phyloP scores from a whole-genome alignment of 2,797 vertebrate genomes.

The Muscicapa comitata region DNA sequence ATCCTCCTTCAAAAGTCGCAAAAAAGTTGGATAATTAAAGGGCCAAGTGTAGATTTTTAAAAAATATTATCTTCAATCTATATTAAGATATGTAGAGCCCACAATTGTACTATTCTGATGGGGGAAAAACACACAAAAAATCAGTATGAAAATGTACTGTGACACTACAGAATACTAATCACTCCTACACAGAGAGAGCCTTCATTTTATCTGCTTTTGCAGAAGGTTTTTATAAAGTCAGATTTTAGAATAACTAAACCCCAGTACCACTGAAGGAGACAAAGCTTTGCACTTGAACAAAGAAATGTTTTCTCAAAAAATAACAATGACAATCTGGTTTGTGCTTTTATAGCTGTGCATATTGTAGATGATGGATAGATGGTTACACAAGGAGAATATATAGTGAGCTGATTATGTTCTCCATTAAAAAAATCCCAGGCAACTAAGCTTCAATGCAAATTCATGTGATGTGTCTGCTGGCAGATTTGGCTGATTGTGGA shows the following conservation, averaged over 20 bases:
- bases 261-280: slow-evolving; percentile 57
- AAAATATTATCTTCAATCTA: slow-evolving; percentile 63
- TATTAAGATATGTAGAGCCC: slow-evolving; percentile 70
- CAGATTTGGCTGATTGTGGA: neutral
- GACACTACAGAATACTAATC: slow-evolving; percentile 70
- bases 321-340: slow-evolving; percentile 47
- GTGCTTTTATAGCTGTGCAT: slow-evolving; percentile 51
- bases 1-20: slow-evolving; percentile 51
- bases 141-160: slow-evolving; percentile 68
- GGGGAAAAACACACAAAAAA: slow-evolving; percentile 67
- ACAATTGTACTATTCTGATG: slow-evolving; percentile 74
- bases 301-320: slow-evolving; percentile 61
- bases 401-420: slow-evolving; percentile 21
- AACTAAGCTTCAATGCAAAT: slow-evolving; percentile 11
- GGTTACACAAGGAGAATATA: slow-evolving; percentile 44
- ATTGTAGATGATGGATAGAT: slow-evolving; percentile 55
- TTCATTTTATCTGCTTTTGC: slow-evolving; percentile 63
- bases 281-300: slow-evolving; percentile 59
- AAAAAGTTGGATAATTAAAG: slow-evolving; percentile 59
- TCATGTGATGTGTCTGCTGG: slow-evolving; percentile 12
- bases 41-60: slow-evolving; percentile 14
- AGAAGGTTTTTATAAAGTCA: slow-evolving; percentile 62
- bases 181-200: slow-evolving; percentile 69
- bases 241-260: slow-evolving; percentile 58
- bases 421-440: slow-evolving; percentile 40